These are phyloP conservation scores for Antedon mediterranea DNA, from an alignment of 53 echinoderm and acorn worm species.

Conservation along the genomic window DNA sequence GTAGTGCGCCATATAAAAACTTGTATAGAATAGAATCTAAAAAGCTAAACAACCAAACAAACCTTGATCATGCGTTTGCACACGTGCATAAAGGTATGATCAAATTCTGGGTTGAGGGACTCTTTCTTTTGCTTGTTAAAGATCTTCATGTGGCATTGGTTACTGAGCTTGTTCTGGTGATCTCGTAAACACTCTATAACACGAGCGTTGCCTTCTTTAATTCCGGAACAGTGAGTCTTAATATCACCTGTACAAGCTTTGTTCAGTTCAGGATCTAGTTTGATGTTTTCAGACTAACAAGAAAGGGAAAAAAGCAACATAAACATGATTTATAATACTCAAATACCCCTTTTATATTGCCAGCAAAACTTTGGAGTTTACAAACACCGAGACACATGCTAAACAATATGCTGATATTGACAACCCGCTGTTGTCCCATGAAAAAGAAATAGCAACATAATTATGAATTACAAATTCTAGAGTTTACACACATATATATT, in stretches of 20 bases:
- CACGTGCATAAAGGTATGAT: conserved; percentile 70
- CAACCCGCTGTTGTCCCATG: too few relatives aligned
- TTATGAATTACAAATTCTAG: too few relatives aligned
- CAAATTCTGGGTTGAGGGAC: conserved; percentile 50
- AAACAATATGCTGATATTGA: too few relatives aligned
- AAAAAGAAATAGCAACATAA: not conserved
- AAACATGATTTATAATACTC: too few relatives aligned
- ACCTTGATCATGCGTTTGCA: conserved; percentile 92
- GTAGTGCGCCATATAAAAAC: too few relatives aligned
- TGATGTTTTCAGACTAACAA: conserved; percentile 31
- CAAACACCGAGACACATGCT: too few relatives aligned
- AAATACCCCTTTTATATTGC: too few relatives aligned
- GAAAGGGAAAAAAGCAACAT: not conserved
- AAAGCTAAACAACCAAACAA: not conserved
- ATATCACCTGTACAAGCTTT: conserved; percentile 26
- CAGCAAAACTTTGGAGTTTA: too few relatives aligned
- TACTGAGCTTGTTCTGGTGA: conserved; percentile 30
- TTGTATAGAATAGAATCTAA: too few relatives aligned
- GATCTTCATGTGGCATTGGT: conserved; percentile 54
- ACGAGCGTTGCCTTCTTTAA: conserved; percentile 51
- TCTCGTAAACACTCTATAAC: conserved; percentile 70
- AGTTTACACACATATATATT: too few relatives aligned
- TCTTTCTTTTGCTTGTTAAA: conserved; percentile 70
- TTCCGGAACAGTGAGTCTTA: conserved; percentile 2
- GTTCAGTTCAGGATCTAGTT: conserved; percentile 36